Conservation (phyloP, 2,888 invertebrate species). For the Cerceris rybyensis region DNA sequence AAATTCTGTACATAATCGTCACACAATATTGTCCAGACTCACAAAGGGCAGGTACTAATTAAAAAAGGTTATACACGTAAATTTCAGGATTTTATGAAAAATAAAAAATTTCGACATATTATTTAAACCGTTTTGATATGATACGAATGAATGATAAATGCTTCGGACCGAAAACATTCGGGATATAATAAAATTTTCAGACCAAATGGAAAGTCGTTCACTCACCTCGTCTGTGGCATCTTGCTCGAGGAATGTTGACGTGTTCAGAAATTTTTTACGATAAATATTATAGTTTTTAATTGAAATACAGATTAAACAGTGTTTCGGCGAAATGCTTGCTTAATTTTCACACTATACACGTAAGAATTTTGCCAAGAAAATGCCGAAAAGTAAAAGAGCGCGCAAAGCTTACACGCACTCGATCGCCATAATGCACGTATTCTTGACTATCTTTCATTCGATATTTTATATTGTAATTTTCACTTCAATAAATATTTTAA, state of each 20-base stretch:
- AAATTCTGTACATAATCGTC: background rate
- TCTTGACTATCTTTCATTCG: conserved; percentile 53
- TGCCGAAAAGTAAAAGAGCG: conserved; percentile 63
- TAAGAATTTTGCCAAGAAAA: conserved; percentile 47
- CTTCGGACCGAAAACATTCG: background rate
- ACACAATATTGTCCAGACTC: conserved; percentile 11
- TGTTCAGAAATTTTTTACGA: conserved; percentile 60
- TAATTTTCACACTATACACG: conserved; percentile 14
- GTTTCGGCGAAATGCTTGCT: conserved; percentile 11
- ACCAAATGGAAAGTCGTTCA: conserved; percentile 58
- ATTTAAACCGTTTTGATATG: background rate
- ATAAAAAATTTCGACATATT: background rate
- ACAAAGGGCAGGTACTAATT: conserved; percentile 6
- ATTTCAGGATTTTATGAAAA: conserved; percentile 27
- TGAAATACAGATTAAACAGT: conserved; percentile 7
- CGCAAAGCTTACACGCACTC: conserved; percentile 69
- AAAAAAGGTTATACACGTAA: conserved; percentile 65
- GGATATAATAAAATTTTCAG: conserved; percentile 25
- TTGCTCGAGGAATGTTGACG: conserved; percentile 70
- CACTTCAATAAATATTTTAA: background rate
- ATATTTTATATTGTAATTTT: conserved; percentile 49
- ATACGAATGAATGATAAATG: background rate
- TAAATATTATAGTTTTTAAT: conserved; percentile 39
- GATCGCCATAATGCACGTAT: conserved; percentile 77
- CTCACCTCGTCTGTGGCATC: conserved; percentile 81